phyloP scores from a whole-genome alignment of 2,797 vertebrate species.

The Alcedo quadribrachys region DNA sequence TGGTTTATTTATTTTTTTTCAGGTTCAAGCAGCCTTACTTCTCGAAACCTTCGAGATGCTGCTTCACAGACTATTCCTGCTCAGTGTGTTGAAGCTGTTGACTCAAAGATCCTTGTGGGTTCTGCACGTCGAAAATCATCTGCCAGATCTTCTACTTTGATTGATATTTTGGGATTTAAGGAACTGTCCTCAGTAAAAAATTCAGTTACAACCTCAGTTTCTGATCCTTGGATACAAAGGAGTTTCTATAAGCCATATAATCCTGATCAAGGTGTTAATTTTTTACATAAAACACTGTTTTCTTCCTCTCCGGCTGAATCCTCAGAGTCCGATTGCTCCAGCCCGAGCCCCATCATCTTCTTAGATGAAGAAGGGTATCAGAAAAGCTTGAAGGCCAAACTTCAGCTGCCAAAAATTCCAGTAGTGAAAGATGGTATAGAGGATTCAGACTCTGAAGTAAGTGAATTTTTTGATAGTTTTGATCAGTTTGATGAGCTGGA shows the following conservation, averaged over 20 bases:
- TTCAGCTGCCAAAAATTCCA: slow-evolving; percentile 95
- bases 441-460: slow-evolving; percentile 98
- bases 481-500: slow-evolving; percentile 96
- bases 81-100: slow-evolving; percentile 81
- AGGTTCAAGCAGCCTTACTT: slow-evolving; percentile 75
- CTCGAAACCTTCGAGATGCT: slow-evolving; percentile 85
- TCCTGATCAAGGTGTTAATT: slow-evolving; percentile 65
- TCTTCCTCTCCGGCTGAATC: slow-evolving; percentile 87
- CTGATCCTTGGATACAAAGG: slow-evolving; percentile 85
- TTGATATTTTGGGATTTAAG: slow-evolving; percentile 68
- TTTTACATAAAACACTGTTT: slow-evolving; percentile 71
- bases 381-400: slow-evolving; percentile 93
- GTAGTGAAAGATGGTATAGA: slow-evolving; percentile 91
- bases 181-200: slow-evolving; percentile 83
- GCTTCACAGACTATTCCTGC: slow-evolving; percentile 87
- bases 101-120: slow-evolving; percentile 81
- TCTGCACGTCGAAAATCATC: slow-evolving; percentile 79
- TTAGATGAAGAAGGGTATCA: slow-evolving; percentile 98
- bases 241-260: slow-evolving; percentile 86
- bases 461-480: slow-evolving; percentile 99
- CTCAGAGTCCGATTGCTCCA: slow-evolving; percentile 95
- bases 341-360: slow-evolving; percentile 97
- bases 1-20: not conserved
- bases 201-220: slow-evolving; percentile 80
- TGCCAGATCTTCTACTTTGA: slow-evolving; percentile 74